Conservation (phyloP, 2,113 vertebrate species). For the Phainopepla nitens region DNA sequence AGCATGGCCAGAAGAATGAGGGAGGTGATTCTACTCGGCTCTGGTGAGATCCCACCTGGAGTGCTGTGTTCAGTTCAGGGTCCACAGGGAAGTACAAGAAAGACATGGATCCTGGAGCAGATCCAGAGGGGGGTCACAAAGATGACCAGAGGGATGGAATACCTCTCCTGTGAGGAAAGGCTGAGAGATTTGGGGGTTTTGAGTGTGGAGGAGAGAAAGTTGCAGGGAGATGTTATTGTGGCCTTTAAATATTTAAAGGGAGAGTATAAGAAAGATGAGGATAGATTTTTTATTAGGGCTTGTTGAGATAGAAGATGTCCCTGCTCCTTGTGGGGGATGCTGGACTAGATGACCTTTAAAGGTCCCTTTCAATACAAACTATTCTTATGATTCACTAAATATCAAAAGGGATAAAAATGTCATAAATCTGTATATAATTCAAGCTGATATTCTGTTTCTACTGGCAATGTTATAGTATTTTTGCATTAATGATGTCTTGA, state of each 20-base stretch:
- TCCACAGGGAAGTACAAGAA: neutral
- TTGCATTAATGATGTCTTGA: neutral
- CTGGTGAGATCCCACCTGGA: neutral
- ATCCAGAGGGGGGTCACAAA: neutral
- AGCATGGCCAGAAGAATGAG: rapidly evolving
- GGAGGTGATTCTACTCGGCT: neutral
- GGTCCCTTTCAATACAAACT: neutral
- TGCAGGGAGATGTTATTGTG: neutral
- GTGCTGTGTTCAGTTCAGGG: neutral
- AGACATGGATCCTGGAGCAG: rapidly evolving
- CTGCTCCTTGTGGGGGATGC: neutral
- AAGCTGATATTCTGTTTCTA: neutral
- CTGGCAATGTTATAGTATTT: neutral
- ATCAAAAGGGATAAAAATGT: constrained; percentile 10
- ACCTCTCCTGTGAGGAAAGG: neutral
- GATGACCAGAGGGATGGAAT: neutral
- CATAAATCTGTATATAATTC: neutral
- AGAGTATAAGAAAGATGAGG: neutral
- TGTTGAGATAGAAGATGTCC: neutral
- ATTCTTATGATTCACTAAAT: neutral
- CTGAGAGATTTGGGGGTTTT: neutral
- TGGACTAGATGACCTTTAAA: neutral
- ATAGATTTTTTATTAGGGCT: neutral
- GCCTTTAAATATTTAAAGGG: neutral
- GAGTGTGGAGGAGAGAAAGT: neutral